A percentile compares a stretch with the other conserved stretches of the same genome.
Evolutionary conservation across 2,888 invertebrate species (phyloP).

Genomic region (Drosophila cognata): DNA sequence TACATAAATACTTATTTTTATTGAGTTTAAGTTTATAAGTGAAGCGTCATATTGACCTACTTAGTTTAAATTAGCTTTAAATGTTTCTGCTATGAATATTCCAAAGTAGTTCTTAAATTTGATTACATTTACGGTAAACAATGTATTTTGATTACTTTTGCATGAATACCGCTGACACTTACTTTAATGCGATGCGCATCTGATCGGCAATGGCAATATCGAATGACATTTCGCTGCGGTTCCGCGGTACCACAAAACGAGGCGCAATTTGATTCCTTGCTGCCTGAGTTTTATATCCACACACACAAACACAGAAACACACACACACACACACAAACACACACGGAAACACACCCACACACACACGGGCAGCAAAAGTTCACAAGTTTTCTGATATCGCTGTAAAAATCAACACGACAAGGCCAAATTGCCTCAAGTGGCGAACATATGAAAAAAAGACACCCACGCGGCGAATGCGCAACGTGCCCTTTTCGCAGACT

Average conservation of each 20-base stretch:
- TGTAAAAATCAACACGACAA: constrained; percentile 44
- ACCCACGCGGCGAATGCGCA: constrained; percentile 52
- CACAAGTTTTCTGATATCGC: constrained; percentile 55
- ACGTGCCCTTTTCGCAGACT: constrained; percentile 44
- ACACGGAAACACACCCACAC: neutral
- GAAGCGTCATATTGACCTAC: neutral
- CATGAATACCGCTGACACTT: constrained; percentile 45
- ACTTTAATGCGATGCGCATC: constrained; percentile 83
- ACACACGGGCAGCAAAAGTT: constrained; percentile 17
- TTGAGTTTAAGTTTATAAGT: neutral
- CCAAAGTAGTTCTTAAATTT: neutral
- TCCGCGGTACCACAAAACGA: constrained; percentile 22
- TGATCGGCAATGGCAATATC: constrained; percentile 83
- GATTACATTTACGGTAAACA: neutral
- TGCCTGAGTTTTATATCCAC: neutral
- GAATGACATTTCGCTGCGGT: constrained; percentile 76
- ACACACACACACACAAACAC: constrained; percentile 2
- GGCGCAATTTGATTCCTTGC: constrained; percentile 47
- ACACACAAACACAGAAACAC: neutral
- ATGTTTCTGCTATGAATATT: neutral
- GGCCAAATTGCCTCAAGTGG: constrained; percentile 41
- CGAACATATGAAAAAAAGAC: constrained; percentile 39
- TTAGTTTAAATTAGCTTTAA: neutral
- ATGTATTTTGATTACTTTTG: neutral
- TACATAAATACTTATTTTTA: neutral